These are phyloP conservation scores for Pogona vitticeps DNA, from an alignment of 2,113 vertebrate species.

Conservation along the genomic window DNA sequence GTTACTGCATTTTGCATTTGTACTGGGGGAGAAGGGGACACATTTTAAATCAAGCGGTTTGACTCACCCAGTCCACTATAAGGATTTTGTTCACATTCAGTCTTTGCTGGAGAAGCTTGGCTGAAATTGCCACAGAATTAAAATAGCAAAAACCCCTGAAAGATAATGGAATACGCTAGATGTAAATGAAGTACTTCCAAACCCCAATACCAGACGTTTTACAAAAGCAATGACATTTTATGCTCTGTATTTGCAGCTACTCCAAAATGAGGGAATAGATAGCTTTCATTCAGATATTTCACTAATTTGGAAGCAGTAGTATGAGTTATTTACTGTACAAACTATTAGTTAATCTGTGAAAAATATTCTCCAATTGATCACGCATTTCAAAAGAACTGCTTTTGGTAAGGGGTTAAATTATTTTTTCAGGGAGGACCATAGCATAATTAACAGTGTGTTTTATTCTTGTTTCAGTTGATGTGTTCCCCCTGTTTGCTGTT, in stretches of 20 bases:
- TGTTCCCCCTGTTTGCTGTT: background rate
- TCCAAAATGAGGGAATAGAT: background rate
- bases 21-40: too few relatives aligned
- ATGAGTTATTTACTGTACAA: background rate
- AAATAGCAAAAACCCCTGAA: slow-evolving; percentile 99
- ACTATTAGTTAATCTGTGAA: background rate
- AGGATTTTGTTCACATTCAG: slow-evolving; percentile 95
- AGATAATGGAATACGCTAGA: background rate
- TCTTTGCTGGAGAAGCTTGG: slow-evolving; percentile 94
- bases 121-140: slow-evolving; percentile 96
- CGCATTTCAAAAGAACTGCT: background rate
- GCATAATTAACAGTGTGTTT: background rate
- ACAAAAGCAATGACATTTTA: background rate
- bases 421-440: background rate
- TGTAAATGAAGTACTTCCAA: background rate
- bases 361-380: background rate
- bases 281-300: background rate
- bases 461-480: background rate
- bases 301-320: background rate
- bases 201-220: background rate
- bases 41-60: background rate
- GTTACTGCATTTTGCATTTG: background rate
- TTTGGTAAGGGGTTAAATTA: background rate
- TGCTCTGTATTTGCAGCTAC: background rate
- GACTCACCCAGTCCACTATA: slow-evolving; percentile 98